These are phyloP conservation scores for Nasonovia ribisnigri DNA, from an alignment of 2,888 invertebrate genomes.

Conservation along the genomic window DNA sequence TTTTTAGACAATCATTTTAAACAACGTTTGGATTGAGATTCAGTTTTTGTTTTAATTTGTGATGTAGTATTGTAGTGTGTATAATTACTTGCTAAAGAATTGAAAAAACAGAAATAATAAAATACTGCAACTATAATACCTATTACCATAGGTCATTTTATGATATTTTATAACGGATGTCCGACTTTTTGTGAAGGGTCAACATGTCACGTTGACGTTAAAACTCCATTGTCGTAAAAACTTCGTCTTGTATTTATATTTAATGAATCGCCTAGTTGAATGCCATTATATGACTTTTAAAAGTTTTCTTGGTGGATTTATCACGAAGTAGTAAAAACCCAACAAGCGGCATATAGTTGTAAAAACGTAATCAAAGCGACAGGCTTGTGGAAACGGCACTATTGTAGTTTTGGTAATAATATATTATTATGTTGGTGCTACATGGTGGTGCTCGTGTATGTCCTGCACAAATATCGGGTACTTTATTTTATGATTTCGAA, in stretches of 20 bases:
- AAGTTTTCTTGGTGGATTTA: slow-evolving; percentile 27
- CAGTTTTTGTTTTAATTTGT: background rate
- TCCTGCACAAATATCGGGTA: background rate
- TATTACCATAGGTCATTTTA: background rate
- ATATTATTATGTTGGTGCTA: background rate
- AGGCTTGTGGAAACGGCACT: background rate
- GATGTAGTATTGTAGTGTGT: too few species aligned
- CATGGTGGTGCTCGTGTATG: background rate
- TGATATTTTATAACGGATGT: background rate
- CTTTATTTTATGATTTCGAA: background rate
- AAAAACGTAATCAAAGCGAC: slow-evolving; percentile 40
- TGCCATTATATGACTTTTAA: slow-evolving; percentile 27
- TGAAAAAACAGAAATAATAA: background rate
- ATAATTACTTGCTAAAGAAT: background rate
- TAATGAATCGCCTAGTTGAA: background rate
- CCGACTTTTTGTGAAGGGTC: background rate
- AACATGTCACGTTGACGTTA: background rate
- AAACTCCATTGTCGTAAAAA: background rate
- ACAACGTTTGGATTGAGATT: background rate
- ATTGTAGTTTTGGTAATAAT: background rate
- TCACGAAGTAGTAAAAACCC: slow-evolving; percentile 44
- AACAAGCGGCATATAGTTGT: slow-evolving; percentile 8
- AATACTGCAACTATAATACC: background rate
- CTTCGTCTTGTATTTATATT: background rate
- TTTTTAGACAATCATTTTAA: background rate